Evolutionary conservation across 2,113 vertebrate species (phyloP).

Genomic region (Phainopepla nitens): DNA sequence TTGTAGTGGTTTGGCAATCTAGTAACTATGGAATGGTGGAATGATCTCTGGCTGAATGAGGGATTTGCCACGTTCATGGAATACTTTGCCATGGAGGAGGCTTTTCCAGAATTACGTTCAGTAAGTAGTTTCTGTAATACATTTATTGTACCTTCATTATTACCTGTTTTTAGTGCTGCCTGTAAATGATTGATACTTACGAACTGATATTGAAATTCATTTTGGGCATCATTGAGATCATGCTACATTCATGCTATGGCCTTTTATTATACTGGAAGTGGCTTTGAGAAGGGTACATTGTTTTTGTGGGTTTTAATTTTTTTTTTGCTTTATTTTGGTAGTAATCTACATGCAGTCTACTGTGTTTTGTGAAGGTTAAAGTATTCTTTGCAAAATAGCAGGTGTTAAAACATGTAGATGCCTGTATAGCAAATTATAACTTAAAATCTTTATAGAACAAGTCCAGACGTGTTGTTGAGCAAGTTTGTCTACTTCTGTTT

Average conservation of each 20-base stretch:
- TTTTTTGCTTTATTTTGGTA: background rate
- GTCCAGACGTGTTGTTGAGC: background rate
- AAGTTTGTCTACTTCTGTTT: background rate
- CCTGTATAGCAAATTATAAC: background rate
- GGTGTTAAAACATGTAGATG: background rate
- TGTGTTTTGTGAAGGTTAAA: background rate
- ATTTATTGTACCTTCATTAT: background rate
- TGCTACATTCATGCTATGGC: background rate
- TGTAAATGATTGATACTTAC: background rate
- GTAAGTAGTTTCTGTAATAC: constrained; percentile 72
- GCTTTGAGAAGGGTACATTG: background rate
- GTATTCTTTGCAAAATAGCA: background rate
- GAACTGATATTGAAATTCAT: background rate
- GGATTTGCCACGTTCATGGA: constrained; percentile 97
- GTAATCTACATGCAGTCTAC: background rate
- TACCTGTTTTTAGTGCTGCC: background rate
- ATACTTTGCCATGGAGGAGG: constrained; percentile 80
- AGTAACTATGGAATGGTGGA: constrained; percentile 98
- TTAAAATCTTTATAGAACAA: background rate
- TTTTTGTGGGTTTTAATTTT: fast-evolving
- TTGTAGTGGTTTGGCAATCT: constrained; percentile 95
- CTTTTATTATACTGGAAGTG: background rate
- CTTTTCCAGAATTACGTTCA: constrained; percentile 77
- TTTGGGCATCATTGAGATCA: background rate
- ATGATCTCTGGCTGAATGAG: constrained; percentile 95